A percentile compares a stretch with the other conserved stretches of the same genome.
Evolutionary conservation across 2,797 vertebrate species (phyloP).

Genomic region (Arnoldichthys spilopterus): DNA sequence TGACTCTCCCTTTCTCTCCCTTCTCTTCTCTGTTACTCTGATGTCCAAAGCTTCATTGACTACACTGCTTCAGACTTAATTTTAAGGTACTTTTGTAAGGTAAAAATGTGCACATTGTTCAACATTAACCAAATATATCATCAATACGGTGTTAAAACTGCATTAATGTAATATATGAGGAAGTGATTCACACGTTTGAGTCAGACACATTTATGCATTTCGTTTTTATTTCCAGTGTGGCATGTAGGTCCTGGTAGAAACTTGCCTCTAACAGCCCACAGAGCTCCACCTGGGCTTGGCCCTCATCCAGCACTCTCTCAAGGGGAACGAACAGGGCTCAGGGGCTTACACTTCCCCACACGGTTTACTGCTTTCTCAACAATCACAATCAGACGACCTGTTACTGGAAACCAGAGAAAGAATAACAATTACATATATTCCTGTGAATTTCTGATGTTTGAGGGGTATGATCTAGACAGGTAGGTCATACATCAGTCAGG

Average conservation of each 20-base stretch:
- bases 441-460: not conserved
- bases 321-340: conserved; percentile 19
- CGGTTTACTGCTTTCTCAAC: not conserved
- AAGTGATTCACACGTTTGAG: not conserved
- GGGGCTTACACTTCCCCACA: not conserved
- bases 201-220: not conserved
- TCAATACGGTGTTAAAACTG: too few species aligned
- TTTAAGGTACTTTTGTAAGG: too few species aligned
- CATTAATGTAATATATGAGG: not conserved
- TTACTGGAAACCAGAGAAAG: conserved; percentile 15
- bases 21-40: too few species aligned
- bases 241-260: not conserved
- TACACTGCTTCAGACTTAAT: too few species aligned
- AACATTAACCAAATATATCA: too few species aligned
- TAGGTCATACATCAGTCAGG: not conserved
- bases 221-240: not conserved
- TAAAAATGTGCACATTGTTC: too few species aligned
- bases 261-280: not conserved
- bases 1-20: too few species aligned
- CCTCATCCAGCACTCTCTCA: not conserved
- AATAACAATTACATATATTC: not conserved
- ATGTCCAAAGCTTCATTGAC: too few species aligned
- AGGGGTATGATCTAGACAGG: not conserved
- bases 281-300: not conserved
- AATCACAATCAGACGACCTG: not conserved